Percentiles rank a stretch among this genome's conserved stretches.
phyloP scores from a whole-genome alignment of 2,113 vertebrate genomes.

The Corythaixoides concolor region DNA sequence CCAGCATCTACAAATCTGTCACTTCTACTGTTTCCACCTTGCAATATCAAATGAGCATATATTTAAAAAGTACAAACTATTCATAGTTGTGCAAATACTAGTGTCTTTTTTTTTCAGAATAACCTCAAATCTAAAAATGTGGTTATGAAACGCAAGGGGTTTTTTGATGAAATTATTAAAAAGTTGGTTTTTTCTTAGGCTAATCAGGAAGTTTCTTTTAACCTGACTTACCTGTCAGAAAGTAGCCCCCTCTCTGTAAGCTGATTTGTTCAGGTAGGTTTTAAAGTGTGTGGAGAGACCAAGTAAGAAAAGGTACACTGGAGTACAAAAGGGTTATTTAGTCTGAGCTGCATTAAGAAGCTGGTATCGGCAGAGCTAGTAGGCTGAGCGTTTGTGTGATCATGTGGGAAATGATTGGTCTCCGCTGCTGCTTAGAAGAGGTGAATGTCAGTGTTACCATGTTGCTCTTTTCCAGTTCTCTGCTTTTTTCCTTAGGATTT shows the following conservation, averaged over 20 bases:
- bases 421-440: not conserved
- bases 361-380: not conserved
- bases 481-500: not conserved
- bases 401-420: not conserved
- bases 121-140: not conserved
- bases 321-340: not conserved
- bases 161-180: not conserved
- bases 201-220: not conserved
- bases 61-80: not conserved
- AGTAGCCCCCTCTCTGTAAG: not conserved
- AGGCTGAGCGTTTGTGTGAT: not conserved
- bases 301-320: not conserved
- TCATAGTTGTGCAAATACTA: not conserved
- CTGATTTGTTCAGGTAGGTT: not conserved
- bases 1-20: not conserved
- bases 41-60: not conserved
- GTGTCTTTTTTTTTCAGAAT: not conserved
- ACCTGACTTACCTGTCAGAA: not conserved
- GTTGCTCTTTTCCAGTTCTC: not conserved
- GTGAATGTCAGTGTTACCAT: not conserved
- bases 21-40: not conserved
- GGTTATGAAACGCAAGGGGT: fast-evolving
- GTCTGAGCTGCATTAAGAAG: not conserved
- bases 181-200: not conserved
- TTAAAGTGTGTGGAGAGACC: not conserved